Conservation (phyloP, 2,888 invertebrate species). For the Ischnus inquisitorius region DNA sequence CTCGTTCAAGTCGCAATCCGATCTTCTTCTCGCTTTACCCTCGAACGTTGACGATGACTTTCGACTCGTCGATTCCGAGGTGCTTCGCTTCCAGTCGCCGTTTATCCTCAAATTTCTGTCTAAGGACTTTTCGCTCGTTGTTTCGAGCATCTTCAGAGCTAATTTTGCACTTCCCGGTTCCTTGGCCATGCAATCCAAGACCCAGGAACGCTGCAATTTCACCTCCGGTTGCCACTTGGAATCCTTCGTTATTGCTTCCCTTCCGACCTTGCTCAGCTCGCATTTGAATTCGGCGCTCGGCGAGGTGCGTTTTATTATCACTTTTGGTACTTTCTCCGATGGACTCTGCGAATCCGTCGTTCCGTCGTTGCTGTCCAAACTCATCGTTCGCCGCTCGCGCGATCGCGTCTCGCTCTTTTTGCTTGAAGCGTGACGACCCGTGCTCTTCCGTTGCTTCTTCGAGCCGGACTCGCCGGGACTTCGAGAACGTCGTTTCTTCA, state of each 20-base stretch:
- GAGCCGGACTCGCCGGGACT: slow-evolving; percentile 44
- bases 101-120: background rate
- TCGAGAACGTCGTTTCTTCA: slow-evolving; percentile 40
- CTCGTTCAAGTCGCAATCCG: slow-evolving; percentile 69
- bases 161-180: slow-evolving; percentile 78
- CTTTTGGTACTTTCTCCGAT: slow-evolving; percentile 82
- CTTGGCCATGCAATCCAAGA: slow-evolving; percentile 82
- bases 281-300: slow-evolving; percentile 83
- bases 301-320: slow-evolving; percentile 83
- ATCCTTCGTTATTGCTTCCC: slow-evolving; percentile 76
- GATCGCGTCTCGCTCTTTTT: slow-evolving; percentile 54
- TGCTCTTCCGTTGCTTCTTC: slow-evolving; percentile 31
- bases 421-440: slow-evolving; percentile 4
- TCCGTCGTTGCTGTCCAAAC: slow-evolving; percentile 32
- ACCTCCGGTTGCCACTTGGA: slow-evolving; percentile 83
- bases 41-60: slow-evolving; percentile 13
- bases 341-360: slow-evolving; percentile 65
- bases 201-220: slow-evolving; percentile 79
- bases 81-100: slow-evolving; percentile 32
- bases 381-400: slow-evolving; percentile 45
- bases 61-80: slow-evolving; percentile 23
- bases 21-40: slow-evolving; percentile 71
- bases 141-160: slow-evolving; percentile 69
- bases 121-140: slow-evolving; percentile 29
- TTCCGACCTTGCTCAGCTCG: slow-evolving; percentile 80